phyloP scores from a whole-genome alignment of 2,797 vertebrate species.

The Phalloptychus januarius region DNA sequence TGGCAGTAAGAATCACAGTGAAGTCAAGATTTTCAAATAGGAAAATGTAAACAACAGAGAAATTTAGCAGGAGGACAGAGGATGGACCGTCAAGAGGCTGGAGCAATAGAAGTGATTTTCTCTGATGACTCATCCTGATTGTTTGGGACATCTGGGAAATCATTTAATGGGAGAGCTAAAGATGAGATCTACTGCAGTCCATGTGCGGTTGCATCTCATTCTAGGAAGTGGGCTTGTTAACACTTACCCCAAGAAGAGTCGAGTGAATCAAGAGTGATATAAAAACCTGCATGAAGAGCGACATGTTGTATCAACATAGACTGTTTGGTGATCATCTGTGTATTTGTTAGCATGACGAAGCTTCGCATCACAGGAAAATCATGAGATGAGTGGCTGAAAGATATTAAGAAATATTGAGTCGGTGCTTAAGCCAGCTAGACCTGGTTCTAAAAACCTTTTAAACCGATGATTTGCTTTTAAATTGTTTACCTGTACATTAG shows the following conservation, averaged over 20 bases:
- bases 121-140: not conserved
- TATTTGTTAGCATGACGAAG: not conserved
- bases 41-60: not conserved
- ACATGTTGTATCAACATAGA: not conserved
- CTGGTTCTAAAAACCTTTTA: not conserved
- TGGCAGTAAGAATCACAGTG: not conserved
- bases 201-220: not conserved
- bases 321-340: not conserved
- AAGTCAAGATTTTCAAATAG: not conserved
- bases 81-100: not conserved
- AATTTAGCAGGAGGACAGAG: not conserved
- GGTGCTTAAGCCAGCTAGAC: not conserved
- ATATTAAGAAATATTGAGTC: not conserved
- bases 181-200: not conserved
- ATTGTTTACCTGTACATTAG: not conserved
- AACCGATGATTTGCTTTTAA: not conserved
- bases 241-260: not conserved
- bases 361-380: not conserved
- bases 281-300: not conserved
- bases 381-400: not conserved
- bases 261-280: not conserved
- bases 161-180: constrained; percentile 2
- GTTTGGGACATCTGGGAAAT: not conserved
- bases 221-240: constrained; percentile 1
- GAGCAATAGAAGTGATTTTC: constrained; percentile 1